Base-by-base conservation (phyloP, 1,140 invertebrate species). In the Pseudobourletiella spinata region DNA sequence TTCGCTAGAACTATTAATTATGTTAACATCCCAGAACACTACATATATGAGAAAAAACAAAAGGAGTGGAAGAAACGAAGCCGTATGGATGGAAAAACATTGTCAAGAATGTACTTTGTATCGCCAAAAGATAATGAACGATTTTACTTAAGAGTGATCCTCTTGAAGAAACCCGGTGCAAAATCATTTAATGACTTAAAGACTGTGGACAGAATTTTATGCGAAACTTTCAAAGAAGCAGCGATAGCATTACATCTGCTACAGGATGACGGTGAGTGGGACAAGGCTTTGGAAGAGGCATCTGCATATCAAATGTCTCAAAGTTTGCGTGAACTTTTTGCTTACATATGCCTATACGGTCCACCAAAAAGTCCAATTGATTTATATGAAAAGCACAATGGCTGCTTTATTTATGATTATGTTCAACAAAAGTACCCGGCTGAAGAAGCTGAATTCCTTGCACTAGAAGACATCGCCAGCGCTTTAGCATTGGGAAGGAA, bases 141-240 rank as follows among this genome's bases (percentile, higher is more conserved):
- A 20, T n/a, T 14, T n/a, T 2, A 8, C 6, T 6, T 15, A 14
- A 15, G 8, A 18, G 6, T 15, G 22, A 18, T 48, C 6, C 44
- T n/a, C n/a, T n/a, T n/a, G n/a, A n/a, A 48, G 14, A 18, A 22
- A 18, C 44, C 14, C 14, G 20, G 73, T 66, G 60, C 79, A 67
- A 74, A 42, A 54, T 72, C 58, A 50, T 78, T 75, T 71, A 59
- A 68, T 61, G 64, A 71, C 64, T 67, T 79, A 30, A 70, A 65
- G 65, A 77, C 70, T 42, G 67, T 76, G 29, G 35, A 76, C 60
- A 72, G 68, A 24, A n/a, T 54, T 15, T 15, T 64, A 35, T 71
- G 67, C 63, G 8, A 39, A 6, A 72, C 73, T n/a, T 75, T 69
- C 63, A 60, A 71, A 68, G 66, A 67, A 54, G 72, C 75, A 22